Evolutionary conservation across 2,888 invertebrate species (phyloP), one percentile per base, ranked within the genome.

Genomic region (Pristionchus fissidentatus): DNA sequence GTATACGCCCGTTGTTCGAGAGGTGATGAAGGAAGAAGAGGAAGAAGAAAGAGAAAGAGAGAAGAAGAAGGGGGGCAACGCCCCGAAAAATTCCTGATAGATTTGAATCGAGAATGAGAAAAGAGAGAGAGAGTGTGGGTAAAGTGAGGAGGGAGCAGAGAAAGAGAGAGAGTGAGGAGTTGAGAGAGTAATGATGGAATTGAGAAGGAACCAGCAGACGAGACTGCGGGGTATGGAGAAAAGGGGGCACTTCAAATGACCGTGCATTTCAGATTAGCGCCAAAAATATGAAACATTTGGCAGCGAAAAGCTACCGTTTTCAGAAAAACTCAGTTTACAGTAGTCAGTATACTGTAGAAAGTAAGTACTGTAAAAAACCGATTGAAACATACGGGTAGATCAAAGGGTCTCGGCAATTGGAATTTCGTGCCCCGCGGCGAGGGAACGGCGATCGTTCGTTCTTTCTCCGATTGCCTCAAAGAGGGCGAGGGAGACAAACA

Each of bases 31-130:
- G 49, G 19, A 49, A 19, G 19, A 49, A 35, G n/a, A 66, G 70
- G 41, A 41, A 46, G 46, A 38, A 81, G 43, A 60, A 82, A 78
- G 57, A 49, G n/a, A 79, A 7, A 22, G 57, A 66, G 55, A 70
- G 55, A 83, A 84, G 60, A 52, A 84, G 66, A 82, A n/a, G n/a
- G 66, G 57, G 82, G 80, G 46, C 15, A 73, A 73, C 66, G 66
- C 66, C 66, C 66, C 38, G 35, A 38, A n/a, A 38, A 38, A 66
- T 35, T 38, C 66, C 35, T 60, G 66, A 57, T 29, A 8, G 57
- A 66, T 66, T 66, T 66, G 66, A 66, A 66, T 66, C 66, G 35
- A 73, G 19, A 22, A 73, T 46, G 73, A 55, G 78, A 52, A 77
- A 26, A 55, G 81, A 73, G 70, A 52, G 29, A 83, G 19, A 35